Evolutionary conservation across 2,113 vertebrate genomes (phyloP).

Genomic region (Gasterosteus aculeatus): DNA sequence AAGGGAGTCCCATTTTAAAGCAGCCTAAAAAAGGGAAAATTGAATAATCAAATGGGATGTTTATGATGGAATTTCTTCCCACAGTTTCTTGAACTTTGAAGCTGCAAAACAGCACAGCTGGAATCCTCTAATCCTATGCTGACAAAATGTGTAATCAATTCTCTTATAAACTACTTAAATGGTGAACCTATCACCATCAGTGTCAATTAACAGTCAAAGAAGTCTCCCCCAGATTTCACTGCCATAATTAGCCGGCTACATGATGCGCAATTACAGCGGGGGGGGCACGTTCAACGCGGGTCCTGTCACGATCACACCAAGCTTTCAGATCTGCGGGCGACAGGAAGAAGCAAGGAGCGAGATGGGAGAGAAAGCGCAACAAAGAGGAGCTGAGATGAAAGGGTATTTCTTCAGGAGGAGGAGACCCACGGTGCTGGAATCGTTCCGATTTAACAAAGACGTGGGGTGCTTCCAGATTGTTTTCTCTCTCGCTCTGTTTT

Average conservation of each 20-base stretch:
- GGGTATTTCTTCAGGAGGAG: constrained; percentile 65
- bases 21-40: neutral
- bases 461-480: constrained; percentile 60
- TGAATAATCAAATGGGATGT: neutral
- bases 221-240: constrained; percentile 61
- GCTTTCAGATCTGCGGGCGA: constrained; percentile 62
- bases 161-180: constrained; percentile 69
- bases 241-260: constrained; percentile 71
- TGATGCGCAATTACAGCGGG: constrained; percentile 72
- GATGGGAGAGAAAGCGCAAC: constrained; percentile 61
- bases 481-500: constrained; percentile 46
- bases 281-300: constrained; percentile 43
- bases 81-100: constrained; percentile 51
- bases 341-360: constrained; percentile 58
- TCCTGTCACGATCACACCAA: constrained; percentile 63
- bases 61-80: constrained; percentile 26
- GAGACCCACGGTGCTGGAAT: constrained; percentile 64
- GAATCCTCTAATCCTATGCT: constrained; percentile 42
- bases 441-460: constrained; percentile 68
- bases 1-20: neutral
- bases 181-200: constrained; percentile 71
- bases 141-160: constrained; percentile 65
- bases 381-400: constrained; percentile 72
- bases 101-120: constrained; percentile 47
- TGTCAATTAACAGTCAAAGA: constrained; percentile 71